Evolutionary conservation across 2,113 vertebrate genomes (phyloP), one percentile per base, ranked within the genome.

Genomic region (Gymnobelideus leadbeateri): DNA sequence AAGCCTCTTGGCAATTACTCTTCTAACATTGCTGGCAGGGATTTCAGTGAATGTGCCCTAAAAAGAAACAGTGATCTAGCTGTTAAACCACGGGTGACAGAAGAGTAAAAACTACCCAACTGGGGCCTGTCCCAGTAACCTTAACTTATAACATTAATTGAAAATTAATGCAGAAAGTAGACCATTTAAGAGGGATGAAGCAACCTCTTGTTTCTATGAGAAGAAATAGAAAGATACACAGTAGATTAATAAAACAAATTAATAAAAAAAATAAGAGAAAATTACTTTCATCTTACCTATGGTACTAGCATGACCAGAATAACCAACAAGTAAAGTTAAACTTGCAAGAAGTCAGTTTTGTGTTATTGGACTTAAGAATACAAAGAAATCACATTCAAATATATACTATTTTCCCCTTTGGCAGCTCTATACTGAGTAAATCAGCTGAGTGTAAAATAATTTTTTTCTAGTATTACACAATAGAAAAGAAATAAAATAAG

Each of bases 11-110:
- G 99, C 99, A 95, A 99, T 99, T 95, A 99, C 99, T 97, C 99
- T 99, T 94, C 99, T 99, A 57, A 99, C 98, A 52, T 99, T 99
- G 96, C 99, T 99, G 53, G 99, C 99, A 90, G 99, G 99, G 97
- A 99, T 98, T 98, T 99, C 99, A 57, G 99, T 99, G 98, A 99
- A 99, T 0, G 99, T 99, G 89, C 99, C 99, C 99, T 99, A 97
- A 89, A 98, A 98, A 93, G 94, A 96, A 98, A 93, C 43, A 49
- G 92, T 1, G 97, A 54, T 2, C 2, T 96, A 61, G 21, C 7
- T 57, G 51, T 89, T 97, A 97, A 97, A 93, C 31, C 14, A 12
- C 26, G 94, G 89, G 55, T 8, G 49, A 84, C 14, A 3, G 4
- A 50, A 46, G 52, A 89, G 28, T 46, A 8, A 3, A 93, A 84